Conservation (phyloP, 1,140 invertebrate species). For the Bombyx mori region DNA sequence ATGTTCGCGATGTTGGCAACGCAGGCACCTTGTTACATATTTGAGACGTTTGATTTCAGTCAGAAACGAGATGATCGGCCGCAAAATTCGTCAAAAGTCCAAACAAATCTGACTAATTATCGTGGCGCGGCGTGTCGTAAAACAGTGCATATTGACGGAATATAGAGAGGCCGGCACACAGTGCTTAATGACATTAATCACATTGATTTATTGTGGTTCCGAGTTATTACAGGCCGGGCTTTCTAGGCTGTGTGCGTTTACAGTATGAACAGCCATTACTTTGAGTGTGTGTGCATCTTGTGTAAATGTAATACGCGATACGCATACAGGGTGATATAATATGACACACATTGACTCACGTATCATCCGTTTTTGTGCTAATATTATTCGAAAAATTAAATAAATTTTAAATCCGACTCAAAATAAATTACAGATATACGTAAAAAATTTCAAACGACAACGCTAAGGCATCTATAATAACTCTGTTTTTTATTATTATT, state of each 20-base stretch:
- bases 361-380: too few relatives aligned
- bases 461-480: too few relatives aligned
- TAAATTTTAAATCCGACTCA: neutral
- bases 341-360: neutral
- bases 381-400: too few relatives aligned
- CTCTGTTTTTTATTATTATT: too few relatives aligned
- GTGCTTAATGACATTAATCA: slow-evolving; percentile 72
- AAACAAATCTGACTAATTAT: slow-evolving; percentile 71
- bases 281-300: slow-evolving; percentile 48
- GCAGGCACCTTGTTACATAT: slow-evolving; percentile 27
- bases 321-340: slow-evolving; percentile 40
- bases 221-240: slow-evolving; percentile 69
- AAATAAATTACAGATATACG: too few relatives aligned
- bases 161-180: slow-evolving; percentile 70
- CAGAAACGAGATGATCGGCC: slow-evolving; percentile 19
- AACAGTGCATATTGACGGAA: slow-evolving; percentile 71
- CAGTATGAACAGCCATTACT: slow-evolving; percentile 16
- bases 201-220: slow-evolving; percentile 72
- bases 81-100: slow-evolving; percentile 49
- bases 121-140: slow-evolving; percentile 65
- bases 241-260: slow-evolving; percentile 38
- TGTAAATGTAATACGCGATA: slow-evolving; percentile 46
- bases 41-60: slow-evolving; percentile 30
- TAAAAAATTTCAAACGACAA: too few relatives aligned
- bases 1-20: slow-evolving; percentile 17